Percentiles rank a stretch among this genome's conserved stretches.
These are phyloP conservation scores for Eugnorisma glareosa DNA, from an alignment of 2,888 invertebrate species.

Conservation along the genomic window DNA sequence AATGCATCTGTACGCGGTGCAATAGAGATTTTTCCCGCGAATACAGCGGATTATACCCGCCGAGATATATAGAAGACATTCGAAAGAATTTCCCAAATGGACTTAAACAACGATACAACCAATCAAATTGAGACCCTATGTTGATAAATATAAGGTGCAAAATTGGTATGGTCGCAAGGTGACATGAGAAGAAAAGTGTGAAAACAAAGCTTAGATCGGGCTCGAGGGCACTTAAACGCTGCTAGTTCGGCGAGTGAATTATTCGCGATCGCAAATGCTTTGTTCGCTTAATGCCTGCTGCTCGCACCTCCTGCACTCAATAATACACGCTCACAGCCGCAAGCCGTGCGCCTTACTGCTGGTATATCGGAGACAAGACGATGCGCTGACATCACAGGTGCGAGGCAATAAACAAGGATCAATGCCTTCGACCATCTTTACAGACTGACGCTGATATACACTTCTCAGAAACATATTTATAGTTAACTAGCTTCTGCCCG, in stretches of 20 bases:
- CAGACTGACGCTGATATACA: background rate
- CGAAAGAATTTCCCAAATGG: slow-evolving; percentile 65
- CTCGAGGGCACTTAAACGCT: slow-evolving; percentile 74
- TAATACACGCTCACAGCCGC: slow-evolving; percentile 17
- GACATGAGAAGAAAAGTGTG: slow-evolving; percentile 62
- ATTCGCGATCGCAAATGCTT: slow-evolving; percentile 69
- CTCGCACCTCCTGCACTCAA: slow-evolving; percentile 27
- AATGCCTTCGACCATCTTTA: background rate
- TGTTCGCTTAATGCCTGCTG: slow-evolving; percentile 57
- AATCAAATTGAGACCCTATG: slow-evolving; percentile 40
- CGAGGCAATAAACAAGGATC: background rate
- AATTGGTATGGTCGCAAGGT: slow-evolving; percentile 5
- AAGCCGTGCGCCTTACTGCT: background rate
- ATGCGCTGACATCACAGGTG: background rate
- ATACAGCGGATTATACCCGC: slow-evolving; percentile 69
- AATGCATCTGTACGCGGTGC: slow-evolving; percentile 73
- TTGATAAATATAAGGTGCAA: background rate
- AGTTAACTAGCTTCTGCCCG: too few relatives aligned
- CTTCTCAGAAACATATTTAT: background rate
- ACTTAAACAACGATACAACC: slow-evolving; percentile 25
- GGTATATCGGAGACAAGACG: background rate
- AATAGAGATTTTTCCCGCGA: slow-evolving; percentile 71
- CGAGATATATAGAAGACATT: slow-evolving; percentile 69
- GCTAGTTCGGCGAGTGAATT: slow-evolving; percentile 71
- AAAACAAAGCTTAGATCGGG: slow-evolving; percentile 68